phyloP scores from a whole-genome alignment of 2,888 invertebrate species.

The Acheta domesticus region DNA sequence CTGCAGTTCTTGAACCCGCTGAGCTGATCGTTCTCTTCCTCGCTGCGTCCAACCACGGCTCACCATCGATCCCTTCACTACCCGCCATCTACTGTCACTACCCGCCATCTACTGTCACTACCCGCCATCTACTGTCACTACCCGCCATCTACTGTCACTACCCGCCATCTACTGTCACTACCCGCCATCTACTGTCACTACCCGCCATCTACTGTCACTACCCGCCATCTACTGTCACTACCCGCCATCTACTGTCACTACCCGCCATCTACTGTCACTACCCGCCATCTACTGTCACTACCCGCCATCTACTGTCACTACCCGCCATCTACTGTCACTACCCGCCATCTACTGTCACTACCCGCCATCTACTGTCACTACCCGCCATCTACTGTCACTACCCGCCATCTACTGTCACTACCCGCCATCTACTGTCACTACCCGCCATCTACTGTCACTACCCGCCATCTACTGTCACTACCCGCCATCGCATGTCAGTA shows the following conservation, averaged over 20 bases:
- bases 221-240: background rate
- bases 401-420: no score
- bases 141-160: no score
- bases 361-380: background rate
- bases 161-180: no score
- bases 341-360: background rate
- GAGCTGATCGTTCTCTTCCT: background rate
- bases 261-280: background rate
- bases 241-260: background rate
- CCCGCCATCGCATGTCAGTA: background rate
- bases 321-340: background rate
- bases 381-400: no score
- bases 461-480: background rate
- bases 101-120: background rate
- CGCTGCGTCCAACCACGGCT: background rate
- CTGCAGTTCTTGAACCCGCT: no score
- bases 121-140: background rate
- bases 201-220: no score
- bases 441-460: background rate
- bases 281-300: background rate
- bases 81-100: background rate
- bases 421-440: no score
- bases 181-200: no score
- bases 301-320: background rate
- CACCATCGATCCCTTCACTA: background rate